Evolutionary conservation across 1,140 invertebrate genomes (phyloP).

Genomic region (Drosophila chauvacae): DNA sequence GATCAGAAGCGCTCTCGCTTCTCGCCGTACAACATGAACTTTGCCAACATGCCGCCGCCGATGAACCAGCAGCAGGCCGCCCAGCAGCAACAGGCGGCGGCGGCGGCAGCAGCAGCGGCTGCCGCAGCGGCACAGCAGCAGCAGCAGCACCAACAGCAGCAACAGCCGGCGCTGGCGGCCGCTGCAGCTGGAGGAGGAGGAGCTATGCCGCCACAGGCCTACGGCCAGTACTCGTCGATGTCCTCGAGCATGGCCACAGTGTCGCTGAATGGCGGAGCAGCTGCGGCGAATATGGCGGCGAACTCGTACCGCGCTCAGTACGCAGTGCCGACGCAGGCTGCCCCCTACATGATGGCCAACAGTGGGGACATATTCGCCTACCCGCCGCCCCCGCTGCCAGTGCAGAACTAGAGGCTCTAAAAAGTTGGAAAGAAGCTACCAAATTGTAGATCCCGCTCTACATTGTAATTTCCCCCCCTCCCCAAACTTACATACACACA

Average conservation of each 20-base stretch:
- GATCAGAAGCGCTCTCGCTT: constrained; percentile 74
- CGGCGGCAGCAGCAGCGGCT: constrained; percentile 31
- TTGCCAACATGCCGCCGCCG: constrained; percentile 66
- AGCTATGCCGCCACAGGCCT: constrained; percentile 48
- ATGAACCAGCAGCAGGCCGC: constrained; percentile 53
- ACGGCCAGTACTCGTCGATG: constrained; percentile 71
- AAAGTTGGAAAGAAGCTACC: constrained; percentile 55
- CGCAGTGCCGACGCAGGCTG: constrained; percentile 65
- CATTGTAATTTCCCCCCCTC: constrained; percentile 62
- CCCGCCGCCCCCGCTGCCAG: constrained; percentile 81
- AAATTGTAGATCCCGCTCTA: constrained; percentile 56
- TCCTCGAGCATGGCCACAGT: constrained; percentile 72
- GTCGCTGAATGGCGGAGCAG: constrained; percentile 62
- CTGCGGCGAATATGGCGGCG: constrained; percentile 22
- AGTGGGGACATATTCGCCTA: constrained; percentile 67
- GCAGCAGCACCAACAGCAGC: constrained; percentile 37
- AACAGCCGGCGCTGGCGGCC: constrained; percentile 39
- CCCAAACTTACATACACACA: neutral
- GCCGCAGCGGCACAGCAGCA: constrained; percentile 36
- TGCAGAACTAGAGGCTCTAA: constrained; percentile 73
- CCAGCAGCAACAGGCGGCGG: constrained; percentile 46
- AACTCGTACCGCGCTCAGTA: constrained; percentile 55
- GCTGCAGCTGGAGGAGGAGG: constrained; percentile 25
- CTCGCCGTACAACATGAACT: constrained; percentile 64
- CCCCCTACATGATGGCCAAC: constrained; percentile 72